Base-by-base conservation (phyloP, 2,113 vertebrate species). In the Channa argus region DNA sequence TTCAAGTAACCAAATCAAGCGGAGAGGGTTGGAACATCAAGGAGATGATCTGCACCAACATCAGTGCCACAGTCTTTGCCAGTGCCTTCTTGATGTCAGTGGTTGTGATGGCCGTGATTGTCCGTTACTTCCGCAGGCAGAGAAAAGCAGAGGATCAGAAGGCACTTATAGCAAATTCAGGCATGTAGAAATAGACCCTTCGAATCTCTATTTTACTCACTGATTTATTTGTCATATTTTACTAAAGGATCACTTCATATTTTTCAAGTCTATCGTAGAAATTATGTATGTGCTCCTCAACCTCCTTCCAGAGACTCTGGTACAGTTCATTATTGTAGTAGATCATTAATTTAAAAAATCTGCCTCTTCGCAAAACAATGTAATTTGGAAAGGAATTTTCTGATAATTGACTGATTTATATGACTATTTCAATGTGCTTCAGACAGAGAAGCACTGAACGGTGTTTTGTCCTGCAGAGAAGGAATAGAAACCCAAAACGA, bases 61-160 rank as follows among this genome's bases (percentile, higher is more conserved):
- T 60, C 71, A 77, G 75, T 76, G 85, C 88, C 0, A 10, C 15
- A 2, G 52, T 90, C 12, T 81, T 92, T 8, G 89, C 66, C 55
- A 15, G 6, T 0, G 58, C 46, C 44, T 89, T 92, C 73, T 0
- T 77, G 0, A 36, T 53, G 1, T 58, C 81, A 0, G 5, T 93
- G 63, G 46, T 76, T 6, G 0, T 79, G 43, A 3, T 88, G 79
- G 82, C 14, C 1, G 44, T 41, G 6, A 0, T 86, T 0, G 9
- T 86, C n/a, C 2, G 33, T 37, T 39, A 66, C 74, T 74, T 83
- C 67, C 3, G 1, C 9, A 76, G 60, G 11, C 88, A 66, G 60
- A 74, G 38, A n/a, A 81, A 2, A 39, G 46, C 8, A 0, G 82
- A 83, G 3, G 87, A 91, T 4, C 3, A 1, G 11, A 81, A 38